These are phyloP conservation scores for Papilio demoleus DNA, from an alignment of 2,888 invertebrate species.

Conservation along the genomic window DNA sequence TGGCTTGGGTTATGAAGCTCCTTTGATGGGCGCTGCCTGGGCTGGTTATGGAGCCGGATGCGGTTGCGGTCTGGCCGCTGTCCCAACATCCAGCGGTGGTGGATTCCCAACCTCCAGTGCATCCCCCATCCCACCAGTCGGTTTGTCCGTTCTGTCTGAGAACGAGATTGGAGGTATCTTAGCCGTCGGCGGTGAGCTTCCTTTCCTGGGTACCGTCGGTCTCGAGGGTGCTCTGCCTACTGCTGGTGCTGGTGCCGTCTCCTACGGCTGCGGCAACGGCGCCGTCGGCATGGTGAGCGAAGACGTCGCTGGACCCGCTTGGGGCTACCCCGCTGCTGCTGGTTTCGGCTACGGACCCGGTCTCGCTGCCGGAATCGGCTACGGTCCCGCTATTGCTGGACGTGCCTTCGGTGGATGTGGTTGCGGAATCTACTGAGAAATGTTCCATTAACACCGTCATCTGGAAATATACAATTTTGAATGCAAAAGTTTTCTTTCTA, in stretches of 20 bases:
- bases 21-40: conserved; percentile 18
- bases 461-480: neutral
- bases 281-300: conserved; percentile 48
- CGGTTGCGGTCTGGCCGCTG: conserved; percentile 38
- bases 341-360: conserved; percentile 43
- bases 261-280: conserved; percentile 53
- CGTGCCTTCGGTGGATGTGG: conserved; percentile 23
- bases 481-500: neutral
- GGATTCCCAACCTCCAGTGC: conserved; percentile 48
- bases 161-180: conserved; percentile 53
- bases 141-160: conserved; percentile 56
- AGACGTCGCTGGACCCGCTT: conserved; percentile 38
- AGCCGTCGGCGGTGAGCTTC: conserved; percentile 49
- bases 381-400: conserved; percentile 35
- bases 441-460: neutral
- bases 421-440: neutral
- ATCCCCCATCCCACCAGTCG: conserved; percentile 49
- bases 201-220: conserved; percentile 51
- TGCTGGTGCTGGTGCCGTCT: conserved; percentile 50
- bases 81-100: conserved; percentile 44
- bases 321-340: conserved; percentile 32
- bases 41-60: conserved; percentile 32
- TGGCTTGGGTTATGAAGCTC: conserved; percentile 39
- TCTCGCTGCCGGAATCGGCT: conserved; percentile 37
- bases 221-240: conserved; percentile 49